Base-by-base conservation (phyloP, 1,140 invertebrate genomes). In the Sogatella furcifera region DNA sequence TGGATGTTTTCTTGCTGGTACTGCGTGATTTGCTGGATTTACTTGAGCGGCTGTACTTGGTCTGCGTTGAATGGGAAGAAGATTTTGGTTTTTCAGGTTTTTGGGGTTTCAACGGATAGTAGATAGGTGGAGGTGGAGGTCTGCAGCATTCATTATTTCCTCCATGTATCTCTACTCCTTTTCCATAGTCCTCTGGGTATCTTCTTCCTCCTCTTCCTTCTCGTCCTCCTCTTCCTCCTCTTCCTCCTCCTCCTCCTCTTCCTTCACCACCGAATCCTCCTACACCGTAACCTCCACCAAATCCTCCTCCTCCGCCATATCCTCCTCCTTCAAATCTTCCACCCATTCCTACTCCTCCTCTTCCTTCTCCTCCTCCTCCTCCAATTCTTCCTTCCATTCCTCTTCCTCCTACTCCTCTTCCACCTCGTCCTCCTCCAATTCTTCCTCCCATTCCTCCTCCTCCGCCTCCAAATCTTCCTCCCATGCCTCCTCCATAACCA, bases 211-310 rank as follows among this genome's bases (percentile, higher is more conserved):
- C 60, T 0, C 64, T 65, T 1, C 63, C 63, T 22, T 63, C 62
- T 22, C 67, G 65, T 4, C 66, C 63, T 13, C 68, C 60, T 8
- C 63, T 65, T 14, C 55, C 24, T 38, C 55, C n/a, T 5, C 55
- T 15, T 5, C 55, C 55, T 19, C 15, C 11, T 17, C 56, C 41
- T 22, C 49, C 43, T 22, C 56, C 41, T 5, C 56, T 15, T 19
- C 56, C 42, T 38, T 8, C 55, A 38, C 17, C 19, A 22, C 41
- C 55, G 28, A n/a, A n/a, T n/a, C n/a, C 42, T 38, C 14, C 54
- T 38, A 2, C 54, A 28, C 52, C 52, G 52, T 15, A 53, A 28
- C 21, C n/a, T 6, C 21, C 38, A 22, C 55, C 55, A 6, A 24
- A 21, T 44, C 44, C 41, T 1, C 57, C 57, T 11, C 55, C 38